These are phyloP conservation scores for Popillia japonica DNA, from an alignment of 1,140 invertebrate genomes.

Conservation along the genomic window DNA sequence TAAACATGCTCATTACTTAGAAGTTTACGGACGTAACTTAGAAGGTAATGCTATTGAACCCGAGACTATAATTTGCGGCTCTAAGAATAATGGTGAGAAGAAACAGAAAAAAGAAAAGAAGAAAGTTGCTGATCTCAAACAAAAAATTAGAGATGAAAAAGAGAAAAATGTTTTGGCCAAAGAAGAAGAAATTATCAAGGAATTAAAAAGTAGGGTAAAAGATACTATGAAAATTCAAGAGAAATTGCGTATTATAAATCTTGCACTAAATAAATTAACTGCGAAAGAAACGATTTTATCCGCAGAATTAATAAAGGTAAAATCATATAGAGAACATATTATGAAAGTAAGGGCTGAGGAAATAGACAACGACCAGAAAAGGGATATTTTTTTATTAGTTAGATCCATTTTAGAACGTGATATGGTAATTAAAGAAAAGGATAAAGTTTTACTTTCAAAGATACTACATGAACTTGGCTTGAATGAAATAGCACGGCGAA, in stretches of 20 bases:
- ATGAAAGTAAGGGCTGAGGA: not conserved
- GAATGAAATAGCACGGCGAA: slow-evolving; percentile 40
- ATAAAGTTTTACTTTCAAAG: slow-evolving; percentile 32
- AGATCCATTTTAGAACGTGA: slow-evolving; percentile 4
- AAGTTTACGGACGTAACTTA: slow-evolving; percentile 47
- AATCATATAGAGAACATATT: not conserved
- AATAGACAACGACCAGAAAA: not conserved
- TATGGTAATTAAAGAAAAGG: not conserved
- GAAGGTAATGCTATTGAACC: slow-evolving; percentile 41
- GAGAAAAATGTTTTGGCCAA: not conserved
- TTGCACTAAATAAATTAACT: not conserved
- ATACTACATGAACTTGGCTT: slow-evolving; percentile 43
- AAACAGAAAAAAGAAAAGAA: slow-evolving; percentile 41
- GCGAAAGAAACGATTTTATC: not conserved
- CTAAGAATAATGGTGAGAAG: not conserved
- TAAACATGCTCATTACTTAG: slow-evolving; percentile 35
- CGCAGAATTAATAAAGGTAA: slow-evolving; percentile 16
- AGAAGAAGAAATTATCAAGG: slow-evolving; percentile 32
- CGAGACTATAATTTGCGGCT: slow-evolving; percentile 38
- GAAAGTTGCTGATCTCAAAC: slow-evolving; percentile 32
- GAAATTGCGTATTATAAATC: not conserved
- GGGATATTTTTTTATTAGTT: slow-evolving; percentile 37
- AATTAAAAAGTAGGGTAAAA: not conserved
- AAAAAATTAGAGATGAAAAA: slow-evolving; percentile 11
- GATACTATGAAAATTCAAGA: not conserved